Evolutionary conservation across 2,888 invertebrate genomes (phyloP), one percentile per base, ranked within the genome.

Genomic region (Habrosyne pyritoides): DNA sequence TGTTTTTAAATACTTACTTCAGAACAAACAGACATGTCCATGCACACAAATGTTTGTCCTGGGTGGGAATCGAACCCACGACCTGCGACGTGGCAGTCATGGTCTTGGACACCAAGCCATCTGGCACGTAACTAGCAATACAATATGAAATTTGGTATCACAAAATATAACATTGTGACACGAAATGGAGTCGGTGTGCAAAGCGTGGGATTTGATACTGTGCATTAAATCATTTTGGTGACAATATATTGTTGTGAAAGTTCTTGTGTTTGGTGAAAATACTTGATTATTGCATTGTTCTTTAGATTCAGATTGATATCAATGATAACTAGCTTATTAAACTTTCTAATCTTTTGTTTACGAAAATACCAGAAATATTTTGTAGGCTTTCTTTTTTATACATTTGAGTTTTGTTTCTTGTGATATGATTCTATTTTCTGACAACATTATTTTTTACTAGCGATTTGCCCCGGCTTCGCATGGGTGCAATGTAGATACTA

Each of bases 291-390:
- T 60, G 60, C 62, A 73, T 75, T 79, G 79, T 79, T 68, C 67
- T 66, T 54, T 54, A 56, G 60, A 64, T 68, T 66, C 56, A 63
- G 71, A 76, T 64, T 64, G 57, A 62, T 67, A 75, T 69, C 69
- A 66, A 59, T 58, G 57, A 61, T 61, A 57, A 28, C 52, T 26
- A 36, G 46, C 54, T 63, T 63, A 61, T 65, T 58, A 53, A 56
- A 59, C 79, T 79, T 79, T 79, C 79, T 75, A 79, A 75, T 67
- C 67, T 73, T 66, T 72, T 66, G 64, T 59, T 61, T 53, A 56
- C 62, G 59, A 53, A 59, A 67, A 67, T 61, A 10, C 21, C 10
- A 30, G n/a, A 28, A 14, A 49, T 49, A 22, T 49, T 26, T 14
- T 26, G 4, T 49, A 24, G 26, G 10, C 12, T 47, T 46, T 46